Base-by-base conservation (phyloP, 1,140 invertebrate genomes). In the Anoplolepis gracilipes region DNA sequence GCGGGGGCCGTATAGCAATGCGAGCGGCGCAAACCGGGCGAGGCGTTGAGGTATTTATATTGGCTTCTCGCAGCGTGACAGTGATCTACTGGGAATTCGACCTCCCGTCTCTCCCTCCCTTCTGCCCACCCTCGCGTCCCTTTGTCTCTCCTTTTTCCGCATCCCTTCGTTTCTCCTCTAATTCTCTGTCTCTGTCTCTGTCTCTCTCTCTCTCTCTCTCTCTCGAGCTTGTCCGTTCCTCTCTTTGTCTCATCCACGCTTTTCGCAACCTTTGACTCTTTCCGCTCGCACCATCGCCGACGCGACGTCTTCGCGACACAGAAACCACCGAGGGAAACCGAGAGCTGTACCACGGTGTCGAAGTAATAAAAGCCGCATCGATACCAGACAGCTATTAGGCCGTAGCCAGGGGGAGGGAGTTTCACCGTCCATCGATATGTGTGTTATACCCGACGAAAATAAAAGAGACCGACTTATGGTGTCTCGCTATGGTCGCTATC, bases 21-120 rank as follows among this genome's bases (percentile, higher is more conserved):
- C 86, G 75, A 90, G 86, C 73, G 87, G 76, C 69, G 88, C 78
- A 89, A 91, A 89, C 86, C 87, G 89, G 85, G 91, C 87, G 90
- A 93, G 92, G 92, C 93, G 93, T 93, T 92, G 92, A 94, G 93
- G 94, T 94, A 95, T 95, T 94, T 95, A 95, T 95, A 95, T 95
- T 95, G 94, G 94, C 92, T 95, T 94, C 92, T 93, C 90, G 91
- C 86, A 89, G 91, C 89, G 90, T 94, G 94, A 95, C 94, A 95
- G 93, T 95, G 94, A 94, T 95, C 93, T 94, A 95, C 93, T 92
- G 93, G 93, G 94, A 94, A 95, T 95, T 94, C 92, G 91, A 92
- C 89, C 92, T 90, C 92, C 92, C 92, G 90, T 93, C 90, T 90
- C 73, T 42, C 11, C 10, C 42, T 42, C 42, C 3, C 42, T 42